phyloP scores from a whole-genome alignment of 2,888 invertebrate genomes.

The Drosophila macrospina region DNA sequence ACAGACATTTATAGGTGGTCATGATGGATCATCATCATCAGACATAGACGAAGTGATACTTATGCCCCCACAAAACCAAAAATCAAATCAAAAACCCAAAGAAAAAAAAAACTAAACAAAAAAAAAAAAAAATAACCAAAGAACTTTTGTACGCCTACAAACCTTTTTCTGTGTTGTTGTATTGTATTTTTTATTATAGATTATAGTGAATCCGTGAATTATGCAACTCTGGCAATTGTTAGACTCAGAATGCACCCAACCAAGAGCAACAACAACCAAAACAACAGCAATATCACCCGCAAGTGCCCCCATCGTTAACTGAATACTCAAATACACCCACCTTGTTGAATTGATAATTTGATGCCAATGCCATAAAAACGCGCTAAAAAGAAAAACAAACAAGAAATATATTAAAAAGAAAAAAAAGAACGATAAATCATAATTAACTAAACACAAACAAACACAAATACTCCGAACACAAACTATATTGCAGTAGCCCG shows the following conservation, averaged over 20 bases:
- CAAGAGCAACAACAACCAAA: slow-evolving; percentile 54
- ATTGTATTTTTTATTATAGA: slow-evolving; percentile 76
- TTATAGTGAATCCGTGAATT: slow-evolving; percentile 80
- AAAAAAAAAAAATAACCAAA: slow-evolving; percentile 20
- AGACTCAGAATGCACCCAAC: slow-evolving; percentile 74
- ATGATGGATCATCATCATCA: slow-evolving; percentile 48
- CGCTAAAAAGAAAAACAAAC: slow-evolving; percentile 28
- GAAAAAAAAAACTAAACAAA: slow-evolving; percentile 21
- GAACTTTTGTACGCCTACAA: slow-evolving; percentile 64
- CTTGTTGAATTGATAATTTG: slow-evolving; percentile 59
- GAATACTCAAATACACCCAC: slow-evolving; percentile 60
- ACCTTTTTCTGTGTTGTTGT: slow-evolving; percentile 72
- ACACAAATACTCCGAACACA: slow-evolving; percentile 25
- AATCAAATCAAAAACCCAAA: slow-evolving; percentile 18
- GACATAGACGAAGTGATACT: slow-evolving; percentile 56
- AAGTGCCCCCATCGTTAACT: slow-evolving; percentile 58
- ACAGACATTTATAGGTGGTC: slow-evolving; percentile 30
- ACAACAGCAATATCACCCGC: slow-evolving; percentile 64
- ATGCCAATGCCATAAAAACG: slow-evolving; percentile 53
- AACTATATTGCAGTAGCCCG: slow-evolving; percentile 69
- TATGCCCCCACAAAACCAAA: slow-evolving; percentile 29
- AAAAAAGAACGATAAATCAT: slow-evolving; percentile 5
- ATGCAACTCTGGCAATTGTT: slow-evolving; percentile 80
- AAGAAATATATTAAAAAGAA: not conserved
- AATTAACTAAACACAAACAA: slow-evolving; percentile 20